Evolutionary conservation across 1,140 invertebrate species (phyloP).

Genomic region (Nasonia giraulti): DNA sequence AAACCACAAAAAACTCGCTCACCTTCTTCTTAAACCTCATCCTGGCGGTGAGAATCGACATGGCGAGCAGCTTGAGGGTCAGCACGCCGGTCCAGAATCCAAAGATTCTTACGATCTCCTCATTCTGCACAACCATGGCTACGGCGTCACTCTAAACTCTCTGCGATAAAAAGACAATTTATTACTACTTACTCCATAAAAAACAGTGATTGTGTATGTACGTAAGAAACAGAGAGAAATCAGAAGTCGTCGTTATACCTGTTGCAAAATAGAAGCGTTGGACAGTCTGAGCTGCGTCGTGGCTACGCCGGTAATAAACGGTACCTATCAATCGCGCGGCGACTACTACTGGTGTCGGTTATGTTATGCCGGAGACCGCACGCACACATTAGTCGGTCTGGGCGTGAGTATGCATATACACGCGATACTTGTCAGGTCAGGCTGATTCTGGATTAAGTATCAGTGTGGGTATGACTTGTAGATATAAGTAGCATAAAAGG

Average conservation of each 20-base stretch:
- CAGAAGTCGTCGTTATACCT: not conserved
- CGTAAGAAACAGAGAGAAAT: too few relatives aligned
- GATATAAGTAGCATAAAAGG: too few relatives aligned
- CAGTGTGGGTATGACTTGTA: too few relatives aligned
- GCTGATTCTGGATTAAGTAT: too few relatives aligned
- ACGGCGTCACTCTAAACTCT: not conserved
- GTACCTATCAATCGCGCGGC: not conserved
- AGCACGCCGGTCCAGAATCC: slow-evolving; percentile 77
- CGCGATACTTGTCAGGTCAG: not conserved
- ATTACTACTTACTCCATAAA: too few relatives aligned
- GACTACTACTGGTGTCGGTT: too few relatives aligned
- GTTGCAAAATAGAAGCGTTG: not conserved
- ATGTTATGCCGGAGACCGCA: too few relatives aligned
- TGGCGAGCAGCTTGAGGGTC: slow-evolving; percentile 77
- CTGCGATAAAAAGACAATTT: too few relatives aligned
- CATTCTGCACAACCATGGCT: slow-evolving; percentile 23
- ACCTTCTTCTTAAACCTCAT: slow-evolving; percentile 78
- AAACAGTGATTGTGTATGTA: too few relatives aligned
- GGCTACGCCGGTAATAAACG: not conserved
- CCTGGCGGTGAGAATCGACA: slow-evolving; percentile 75
- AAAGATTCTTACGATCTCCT: slow-evolving; percentile 69
- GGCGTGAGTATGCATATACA: not conserved
- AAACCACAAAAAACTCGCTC: not conserved
- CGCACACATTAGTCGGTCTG: not conserved
- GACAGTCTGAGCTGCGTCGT: not conserved